Percentiles rank a stretch among this genome's conserved stretches.
Evolutionary conservation across 1,140 invertebrate genomes (phyloP).

Genomic region (Mamestra configurata): DNA sequence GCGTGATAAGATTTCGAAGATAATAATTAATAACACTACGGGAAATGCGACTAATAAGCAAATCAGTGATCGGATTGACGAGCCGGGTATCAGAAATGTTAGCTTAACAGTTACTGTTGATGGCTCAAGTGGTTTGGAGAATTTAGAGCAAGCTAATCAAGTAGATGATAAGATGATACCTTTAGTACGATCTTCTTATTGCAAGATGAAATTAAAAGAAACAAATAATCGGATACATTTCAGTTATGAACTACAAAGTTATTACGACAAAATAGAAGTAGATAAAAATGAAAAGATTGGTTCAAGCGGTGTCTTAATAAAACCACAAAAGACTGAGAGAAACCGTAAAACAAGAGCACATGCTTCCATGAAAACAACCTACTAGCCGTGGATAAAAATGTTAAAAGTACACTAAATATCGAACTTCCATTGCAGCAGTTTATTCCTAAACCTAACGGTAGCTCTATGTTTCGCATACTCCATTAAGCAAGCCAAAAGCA

Average conservation of each 20-base stretch:
- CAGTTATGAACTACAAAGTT: no score
- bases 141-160: not conserved
- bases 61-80: constrained; percentile 21
- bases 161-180: not conserved
- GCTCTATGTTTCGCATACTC: constrained; percentile 29
- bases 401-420: constrained; percentile 5
- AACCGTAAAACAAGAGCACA: not conserved
- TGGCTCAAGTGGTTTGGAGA: not conserved
- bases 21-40: constrained; percentile 23
- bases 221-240: no score
- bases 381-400: not conserved
- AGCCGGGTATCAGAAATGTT: not conserved
- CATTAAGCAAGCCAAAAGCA: constrained; percentile 38
- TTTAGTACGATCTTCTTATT: no score
- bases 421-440: constrained; percentile 21
- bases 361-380: not conserved
- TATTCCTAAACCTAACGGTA: constrained; percentile 21
- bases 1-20: constrained; percentile 38
- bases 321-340: no score
- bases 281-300: no score
- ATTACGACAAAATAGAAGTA: no score
- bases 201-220: no score
- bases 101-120: not conserved
- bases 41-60: not conserved
- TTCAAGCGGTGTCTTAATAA: no score